Percentiles rank a stretch among this genome's conserved stretches.
Conservation (phyloP, 2,888 invertebrate genomes). For the Junonia oenone region DNA sequence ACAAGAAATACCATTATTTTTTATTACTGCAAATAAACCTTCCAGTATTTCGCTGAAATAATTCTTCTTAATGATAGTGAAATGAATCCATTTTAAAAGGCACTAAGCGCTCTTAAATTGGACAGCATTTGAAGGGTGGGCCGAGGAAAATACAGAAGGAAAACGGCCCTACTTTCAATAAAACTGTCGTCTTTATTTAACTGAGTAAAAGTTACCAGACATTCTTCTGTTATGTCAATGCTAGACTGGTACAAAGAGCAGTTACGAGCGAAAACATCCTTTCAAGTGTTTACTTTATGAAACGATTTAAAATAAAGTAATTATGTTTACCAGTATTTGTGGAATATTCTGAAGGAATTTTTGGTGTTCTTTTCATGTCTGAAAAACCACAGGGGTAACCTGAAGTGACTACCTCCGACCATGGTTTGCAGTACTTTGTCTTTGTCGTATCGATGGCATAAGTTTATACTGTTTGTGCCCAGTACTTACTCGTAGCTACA, state of each 20-base stretch:
- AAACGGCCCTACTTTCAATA: constrained; percentile 77
- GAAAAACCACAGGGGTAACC: no score
- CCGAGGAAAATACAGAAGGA: constrained; percentile 72
- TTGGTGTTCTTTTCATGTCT: no score
- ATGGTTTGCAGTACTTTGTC: no score
- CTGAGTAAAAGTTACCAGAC: constrained; percentile 68
- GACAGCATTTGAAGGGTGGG: constrained; percentile 52
- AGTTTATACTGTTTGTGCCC: no score
- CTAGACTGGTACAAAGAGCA: constrained; percentile 2
- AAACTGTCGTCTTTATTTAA: constrained; percentile 78
- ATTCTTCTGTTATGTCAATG: constrained; percentile 34
- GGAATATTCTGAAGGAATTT: no score
- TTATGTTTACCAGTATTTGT: background rate
- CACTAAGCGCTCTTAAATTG: constrained; percentile 21
- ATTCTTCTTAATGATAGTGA: background rate
- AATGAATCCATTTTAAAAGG: background rate
- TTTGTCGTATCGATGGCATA: no score
- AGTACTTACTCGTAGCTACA: no score
- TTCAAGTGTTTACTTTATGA: background rate
- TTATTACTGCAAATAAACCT: background rate
- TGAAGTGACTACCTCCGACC: no score
- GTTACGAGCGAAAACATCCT: background rate
- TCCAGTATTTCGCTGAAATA: background rate
- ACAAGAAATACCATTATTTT: background rate
- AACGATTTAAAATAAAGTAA: background rate